These are phyloP conservation scores for Sepioteuthis lessoniana DNA, from an alignment of 2,888 invertebrate genomes.

Conservation along the genomic window DNA sequence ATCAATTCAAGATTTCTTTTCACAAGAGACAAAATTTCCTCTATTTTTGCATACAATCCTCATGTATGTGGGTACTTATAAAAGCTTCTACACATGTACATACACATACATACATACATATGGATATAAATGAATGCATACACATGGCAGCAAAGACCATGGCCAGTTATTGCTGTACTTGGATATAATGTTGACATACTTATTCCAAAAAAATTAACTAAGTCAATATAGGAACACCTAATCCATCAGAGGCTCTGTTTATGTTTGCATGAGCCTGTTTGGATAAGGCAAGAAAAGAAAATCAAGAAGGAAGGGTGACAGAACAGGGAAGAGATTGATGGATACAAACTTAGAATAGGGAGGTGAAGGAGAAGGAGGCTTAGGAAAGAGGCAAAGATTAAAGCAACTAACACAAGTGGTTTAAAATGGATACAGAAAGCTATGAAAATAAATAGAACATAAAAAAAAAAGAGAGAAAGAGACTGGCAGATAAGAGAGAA, in stretches of 20 bases:
- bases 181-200: slow-evolving; percentile 33
- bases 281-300: not conserved
- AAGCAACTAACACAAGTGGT: not conserved
- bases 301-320: too few relatives aligned
- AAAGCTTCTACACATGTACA: not conserved
- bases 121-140: too few relatives aligned
- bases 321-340: too few relatives aligned
- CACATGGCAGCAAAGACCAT: not conserved
- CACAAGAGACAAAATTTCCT: not conserved
- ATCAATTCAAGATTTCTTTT: not conserved
- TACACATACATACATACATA: not conserved
- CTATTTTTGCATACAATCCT: not conserved
- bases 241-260: slow-evolving; percentile 33
- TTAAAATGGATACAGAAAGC: slow-evolving; percentile 12
- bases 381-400: not conserved
- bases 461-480: not conserved
- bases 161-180: not conserved
- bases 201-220: not conserved
- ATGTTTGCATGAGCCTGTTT: not conserved
- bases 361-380: not conserved
- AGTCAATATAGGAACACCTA: not conserved
- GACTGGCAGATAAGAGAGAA: too few relatives aligned
- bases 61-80: not conserved
- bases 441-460: not conserved
- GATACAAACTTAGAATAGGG: too few relatives aligned